Conservation (phyloP, 2,888 invertebrate species). For the Calliopum simillimum region DNA sequence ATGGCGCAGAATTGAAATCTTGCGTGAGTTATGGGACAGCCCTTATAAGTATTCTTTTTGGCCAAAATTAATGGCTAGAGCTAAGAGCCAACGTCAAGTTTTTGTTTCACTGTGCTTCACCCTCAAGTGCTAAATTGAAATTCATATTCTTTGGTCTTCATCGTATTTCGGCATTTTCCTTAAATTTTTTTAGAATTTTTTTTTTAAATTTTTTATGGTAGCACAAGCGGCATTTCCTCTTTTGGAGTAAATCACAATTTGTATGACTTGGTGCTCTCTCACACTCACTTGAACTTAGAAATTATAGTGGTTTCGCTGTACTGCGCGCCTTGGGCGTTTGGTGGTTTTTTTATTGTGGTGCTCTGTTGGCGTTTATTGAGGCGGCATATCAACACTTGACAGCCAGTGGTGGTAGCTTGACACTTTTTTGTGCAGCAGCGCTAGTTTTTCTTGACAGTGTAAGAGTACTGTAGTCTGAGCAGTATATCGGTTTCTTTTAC, state of each 20-base stretch:
- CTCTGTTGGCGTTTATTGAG: neutral
- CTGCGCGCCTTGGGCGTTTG: neutral
- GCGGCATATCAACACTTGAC: conserved; percentile 4
- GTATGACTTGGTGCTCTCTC: neutral
- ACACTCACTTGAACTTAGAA: conserved; percentile 5
- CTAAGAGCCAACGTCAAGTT: too few species aligned
- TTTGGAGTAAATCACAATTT: conserved; percentile 9
- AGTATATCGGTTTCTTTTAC: neutral
- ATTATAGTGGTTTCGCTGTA: neutral
- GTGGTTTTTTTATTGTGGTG: neutral
- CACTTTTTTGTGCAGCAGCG: neutral
- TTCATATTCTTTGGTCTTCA: too few species aligned
- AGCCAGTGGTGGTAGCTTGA: neutral
- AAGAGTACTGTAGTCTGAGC: neutral
- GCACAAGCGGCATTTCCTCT: neutral
- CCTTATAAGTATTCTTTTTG: too few species aligned
- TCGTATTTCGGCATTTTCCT: too few species aligned
- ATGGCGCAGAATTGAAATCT: too few species aligned
- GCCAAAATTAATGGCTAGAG: too few species aligned
- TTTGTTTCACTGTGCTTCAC: too few species aligned
- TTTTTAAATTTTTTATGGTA: too few species aligned
- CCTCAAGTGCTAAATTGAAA: too few species aligned
- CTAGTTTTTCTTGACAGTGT: neutral
- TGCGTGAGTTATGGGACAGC: too few species aligned
- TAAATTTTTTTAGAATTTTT: too few species aligned